Evolutionary conservation across 2,888 invertebrate species (phyloP), one percentile per base, ranked within the genome.

Genomic region (Melanchra persicariae): DNA sequence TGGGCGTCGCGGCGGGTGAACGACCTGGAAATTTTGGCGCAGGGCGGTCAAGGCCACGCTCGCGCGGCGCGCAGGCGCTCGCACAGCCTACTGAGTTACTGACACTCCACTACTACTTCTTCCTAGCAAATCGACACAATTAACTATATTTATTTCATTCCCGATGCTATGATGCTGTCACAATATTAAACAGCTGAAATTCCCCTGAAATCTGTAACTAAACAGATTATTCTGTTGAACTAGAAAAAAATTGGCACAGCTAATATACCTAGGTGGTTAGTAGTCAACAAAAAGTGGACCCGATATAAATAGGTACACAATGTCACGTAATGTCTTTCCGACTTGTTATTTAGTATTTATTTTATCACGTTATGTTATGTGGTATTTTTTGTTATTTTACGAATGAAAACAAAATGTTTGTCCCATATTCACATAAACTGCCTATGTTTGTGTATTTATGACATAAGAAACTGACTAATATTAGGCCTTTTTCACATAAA

Each of bases 21-120:
- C 87, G 95, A 94, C 93, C 95, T 92, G 95, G 93, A 93, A 94
- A 93, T 94, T 96, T 96, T 95, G 96, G 96, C 96, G 96, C 95
- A 95, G 94, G 92, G 92, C 95, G 96, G 96, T 96, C 96, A 96
- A 96, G 96, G 96, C 95, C 96, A 91, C 88, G 84, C 85, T 86
- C 87, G 76, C 81, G 77, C 86, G 87, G 87, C 87, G 89, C 93
- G 93, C 93, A 91, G 75, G 90, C 93, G 92, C 91, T 85, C 76
- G 89, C 90, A 77, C 85, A 88, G 83, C 82, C 82, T 83, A 82
- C 83, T 80, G 71, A 71, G 55, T 55, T 40, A 81, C 81, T 81
- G 68, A 73, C 74, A 85, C 82, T 51, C 26, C 26, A 72, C 54
- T 54, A 51, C 47, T 52, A 73, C 19, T 54, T 63, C 37, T 62